Percentiles rank a stretch among this genome's conserved stretches.
These are phyloP conservation scores for Excalfactoria chinensis DNA, from an alignment of 2,113 vertebrate genomes.

Conservation along the genomic window DNA sequence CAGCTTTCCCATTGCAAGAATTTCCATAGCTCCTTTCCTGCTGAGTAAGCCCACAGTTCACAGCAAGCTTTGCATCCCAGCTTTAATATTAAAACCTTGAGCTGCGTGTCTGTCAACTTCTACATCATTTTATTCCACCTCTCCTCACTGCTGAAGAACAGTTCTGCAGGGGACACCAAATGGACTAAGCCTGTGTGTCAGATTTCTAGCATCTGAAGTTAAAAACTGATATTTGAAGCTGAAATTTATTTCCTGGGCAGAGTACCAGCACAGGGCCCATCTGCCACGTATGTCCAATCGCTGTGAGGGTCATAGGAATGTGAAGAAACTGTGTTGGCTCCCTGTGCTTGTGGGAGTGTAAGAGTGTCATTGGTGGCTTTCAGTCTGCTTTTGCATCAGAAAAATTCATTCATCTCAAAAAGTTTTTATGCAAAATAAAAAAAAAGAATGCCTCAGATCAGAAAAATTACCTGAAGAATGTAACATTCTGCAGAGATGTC, in stretches of 20 bases:
- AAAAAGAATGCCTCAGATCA: background rate
- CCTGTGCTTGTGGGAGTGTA: background rate
- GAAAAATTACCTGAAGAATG: background rate
- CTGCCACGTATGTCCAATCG: slow-evolving; percentile 57
- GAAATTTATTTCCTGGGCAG: background rate
- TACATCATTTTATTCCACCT: background rate
- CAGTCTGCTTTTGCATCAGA: slow-evolving; percentile 1
- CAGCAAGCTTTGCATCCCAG: background rate
- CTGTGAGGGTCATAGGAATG: background rate
- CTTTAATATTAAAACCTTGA: background rate
- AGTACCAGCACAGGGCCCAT: background rate
- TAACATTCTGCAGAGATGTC: background rate
- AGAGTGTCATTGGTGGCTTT: background rate
- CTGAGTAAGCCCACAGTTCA: background rate
- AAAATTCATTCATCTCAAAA: background rate
- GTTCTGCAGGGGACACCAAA: background rate
- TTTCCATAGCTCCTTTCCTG: slow-evolving; percentile 39
- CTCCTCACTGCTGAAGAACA: background rate
- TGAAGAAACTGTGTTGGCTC: slow-evolving; percentile 8
- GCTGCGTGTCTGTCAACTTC: background rate
- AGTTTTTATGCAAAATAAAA: background rate
- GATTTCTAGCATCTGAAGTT: background rate
- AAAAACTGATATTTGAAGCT: fast-evolving
- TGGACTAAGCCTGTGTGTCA: background rate
- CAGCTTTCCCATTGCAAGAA: slow-evolving; percentile 9